Conservation (phyloP, 2,113 vertebrate genomes). For the Periophthalmodon schlosseri region DNA sequence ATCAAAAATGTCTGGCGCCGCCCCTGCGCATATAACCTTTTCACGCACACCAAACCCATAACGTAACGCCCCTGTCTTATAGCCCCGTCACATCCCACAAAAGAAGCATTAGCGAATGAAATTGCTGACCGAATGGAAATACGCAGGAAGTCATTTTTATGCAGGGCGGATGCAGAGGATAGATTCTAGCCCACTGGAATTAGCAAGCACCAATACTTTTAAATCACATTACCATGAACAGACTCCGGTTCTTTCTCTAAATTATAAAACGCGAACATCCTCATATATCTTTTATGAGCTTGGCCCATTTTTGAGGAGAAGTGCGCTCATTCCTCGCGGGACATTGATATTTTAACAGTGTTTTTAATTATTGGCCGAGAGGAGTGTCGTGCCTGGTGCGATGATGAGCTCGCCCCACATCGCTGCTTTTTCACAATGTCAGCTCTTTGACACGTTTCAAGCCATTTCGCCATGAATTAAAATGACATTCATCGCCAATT, state of each 20-base stretch:
- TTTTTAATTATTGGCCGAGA: constrained; percentile 69
- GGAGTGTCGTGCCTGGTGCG: constrained; percentile 34
- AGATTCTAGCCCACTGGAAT: constrained; percentile 54
- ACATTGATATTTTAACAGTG: constrained; percentile 75
- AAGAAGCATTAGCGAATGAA: background rate
- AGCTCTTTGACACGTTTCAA: constrained; percentile 68
- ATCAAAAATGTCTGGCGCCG: too few species aligned
- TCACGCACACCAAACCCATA: constrained; percentile 42
- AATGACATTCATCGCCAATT: constrained; percentile 71
- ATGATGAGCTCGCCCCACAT: constrained; percentile 75
- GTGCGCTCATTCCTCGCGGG: constrained; percentile 62
- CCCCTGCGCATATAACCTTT: constrained; percentile 26
- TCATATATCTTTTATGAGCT: constrained; percentile 67
- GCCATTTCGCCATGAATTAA: constrained; percentile 65
- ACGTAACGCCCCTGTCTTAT: constrained; percentile 4
- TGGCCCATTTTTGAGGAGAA: constrained; percentile 49
- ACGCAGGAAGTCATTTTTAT: constrained; percentile 41
- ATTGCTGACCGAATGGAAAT: constrained; percentile 11
- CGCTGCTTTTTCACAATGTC: constrained; percentile 75
- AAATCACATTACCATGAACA: constrained; percentile 71
- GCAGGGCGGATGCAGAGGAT: constrained; percentile 57
- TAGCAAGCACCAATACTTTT: constrained; percentile 68
- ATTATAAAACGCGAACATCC: constrained; percentile 62
- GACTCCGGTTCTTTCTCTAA: constrained; percentile 63
- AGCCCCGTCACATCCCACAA: background rate